These are phyloP conservation scores for Lamprotornis superbus DNA, from an alignment of 2,113 vertebrate species.

Conservation along the genomic window DNA sequence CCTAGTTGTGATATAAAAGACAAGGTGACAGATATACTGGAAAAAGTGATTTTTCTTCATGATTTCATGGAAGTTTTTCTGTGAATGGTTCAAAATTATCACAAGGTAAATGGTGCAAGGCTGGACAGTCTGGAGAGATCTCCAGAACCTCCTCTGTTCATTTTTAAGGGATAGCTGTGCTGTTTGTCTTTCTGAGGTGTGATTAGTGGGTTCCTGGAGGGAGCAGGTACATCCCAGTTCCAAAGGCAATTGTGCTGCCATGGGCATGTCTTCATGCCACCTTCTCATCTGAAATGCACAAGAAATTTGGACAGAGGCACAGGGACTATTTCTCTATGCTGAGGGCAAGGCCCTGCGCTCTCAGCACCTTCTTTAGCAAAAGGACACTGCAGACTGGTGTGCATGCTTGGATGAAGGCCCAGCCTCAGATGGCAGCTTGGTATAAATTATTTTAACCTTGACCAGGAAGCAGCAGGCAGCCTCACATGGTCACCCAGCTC, in stretches of 20 bases:
- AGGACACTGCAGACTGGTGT: not conserved
- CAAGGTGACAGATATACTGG: not conserved
- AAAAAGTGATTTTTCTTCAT: not conserved
- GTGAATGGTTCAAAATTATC: not conserved
- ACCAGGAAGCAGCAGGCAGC: not conserved
- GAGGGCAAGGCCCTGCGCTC: not conserved
- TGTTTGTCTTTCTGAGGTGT: not conserved
- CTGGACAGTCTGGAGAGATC: not conserved
- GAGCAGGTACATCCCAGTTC: not conserved
- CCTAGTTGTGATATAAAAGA: not conserved
- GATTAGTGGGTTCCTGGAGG: not conserved
- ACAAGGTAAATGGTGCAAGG: not conserved
- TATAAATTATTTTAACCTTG: slow-evolving; percentile 17
- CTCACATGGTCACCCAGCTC: not conserved
- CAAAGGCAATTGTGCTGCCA: not conserved
- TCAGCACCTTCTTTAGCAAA: not conserved
- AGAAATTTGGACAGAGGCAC: not conserved
- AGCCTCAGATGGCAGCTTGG: not conserved
- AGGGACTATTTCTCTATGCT: not conserved
- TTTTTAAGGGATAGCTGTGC: not conserved
- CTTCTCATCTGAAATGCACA: not conserved
- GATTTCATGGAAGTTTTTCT: not conserved
- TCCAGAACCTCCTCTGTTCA: not conserved
- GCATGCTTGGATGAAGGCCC: not conserved
- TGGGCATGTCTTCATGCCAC: not conserved